Percentiles rank a stretch among this genome's conserved stretches.
These are phyloP conservation scores for Podilymbus podiceps DNA, from an alignment of 2,113 vertebrate species.

Conservation along the genomic window DNA sequence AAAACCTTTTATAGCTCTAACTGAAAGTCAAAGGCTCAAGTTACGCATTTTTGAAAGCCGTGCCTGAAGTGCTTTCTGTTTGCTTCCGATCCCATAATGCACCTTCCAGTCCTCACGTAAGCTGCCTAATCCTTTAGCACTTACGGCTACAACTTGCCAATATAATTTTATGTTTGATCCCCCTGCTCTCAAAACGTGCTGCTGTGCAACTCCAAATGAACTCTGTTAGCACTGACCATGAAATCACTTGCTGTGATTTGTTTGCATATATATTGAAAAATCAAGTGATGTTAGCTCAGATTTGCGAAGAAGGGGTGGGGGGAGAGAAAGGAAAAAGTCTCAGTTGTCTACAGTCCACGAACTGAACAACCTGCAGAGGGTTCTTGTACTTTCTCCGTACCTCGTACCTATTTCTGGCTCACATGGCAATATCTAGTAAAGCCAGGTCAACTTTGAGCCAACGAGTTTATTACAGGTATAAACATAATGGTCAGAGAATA, in stretches of 20 bases:
- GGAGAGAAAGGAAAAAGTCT: neutral
- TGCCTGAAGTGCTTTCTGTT: neutral
- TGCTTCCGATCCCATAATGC: neutral
- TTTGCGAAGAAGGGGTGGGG: neutral
- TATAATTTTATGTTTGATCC: neutral
- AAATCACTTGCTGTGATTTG: neutral
- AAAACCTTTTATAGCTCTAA: neutral
- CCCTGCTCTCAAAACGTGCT: neutral
- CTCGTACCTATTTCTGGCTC: neutral
- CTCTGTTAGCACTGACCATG: neutral
- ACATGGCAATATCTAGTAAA: neutral
- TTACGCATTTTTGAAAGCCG: neutral
- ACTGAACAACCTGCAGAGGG: neutral
- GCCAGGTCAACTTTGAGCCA: neutral
- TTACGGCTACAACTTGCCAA: neutral
- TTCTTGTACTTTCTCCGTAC: neutral
- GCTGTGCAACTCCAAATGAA: neutral
- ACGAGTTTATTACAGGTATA: neutral
- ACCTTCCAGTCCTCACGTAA: neutral
- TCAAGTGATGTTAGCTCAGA: neutral
- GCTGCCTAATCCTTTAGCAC: neutral
- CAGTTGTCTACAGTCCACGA: neutral
- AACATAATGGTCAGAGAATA: neutral
- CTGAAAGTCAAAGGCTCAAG: neutral
- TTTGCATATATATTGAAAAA: constrained; percentile 34